Evolutionary conservation across 2,797 vertebrate genomes (phyloP).

Genomic region (Apodemus agrarius): DNA sequence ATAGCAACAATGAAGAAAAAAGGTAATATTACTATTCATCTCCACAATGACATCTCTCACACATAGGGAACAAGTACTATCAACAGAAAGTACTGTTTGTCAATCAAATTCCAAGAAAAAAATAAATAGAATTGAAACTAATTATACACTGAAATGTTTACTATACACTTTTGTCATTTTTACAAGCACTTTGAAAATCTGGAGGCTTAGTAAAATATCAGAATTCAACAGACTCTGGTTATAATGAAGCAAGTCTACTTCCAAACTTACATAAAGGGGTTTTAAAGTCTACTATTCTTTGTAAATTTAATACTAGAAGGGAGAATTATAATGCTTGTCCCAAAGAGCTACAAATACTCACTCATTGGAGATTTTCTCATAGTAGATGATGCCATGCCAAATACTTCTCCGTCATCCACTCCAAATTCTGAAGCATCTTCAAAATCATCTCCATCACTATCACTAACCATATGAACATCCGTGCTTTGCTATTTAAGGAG

Average conservation of each 20-base stretch:
- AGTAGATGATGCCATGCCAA: conserved; percentile 94
- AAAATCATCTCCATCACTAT: conserved; percentile 98
- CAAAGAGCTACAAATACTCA: conserved; percentile 87
- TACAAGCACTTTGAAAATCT: conserved; percentile 7
- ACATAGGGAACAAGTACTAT: background rate
- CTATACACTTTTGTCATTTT: conserved; percentile 55
- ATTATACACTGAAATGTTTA: conserved; percentile 43
- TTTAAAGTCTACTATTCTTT: conserved; percentile 42
- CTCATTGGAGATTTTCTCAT: conserved; percentile 99
- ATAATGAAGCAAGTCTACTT: conserved; percentile 28
- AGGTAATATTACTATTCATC: conserved; percentile 5
- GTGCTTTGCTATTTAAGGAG: conserved; percentile 90
- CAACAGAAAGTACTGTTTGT: conserved; percentile 52
- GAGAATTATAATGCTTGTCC: conserved; percentile 54
- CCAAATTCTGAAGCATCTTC: conserved; percentile 99
- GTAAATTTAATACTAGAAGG: conserved; percentile 25
- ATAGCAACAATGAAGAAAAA: conserved; percentile 3
- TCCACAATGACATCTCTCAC: conserved; percentile 37
- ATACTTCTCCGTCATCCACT: conserved; percentile 99
- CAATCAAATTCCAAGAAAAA: conserved; percentile 24
- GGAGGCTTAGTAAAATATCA: conserved; percentile 45
- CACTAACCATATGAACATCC: conserved; percentile 99
- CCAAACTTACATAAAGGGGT: conserved; percentile 3
- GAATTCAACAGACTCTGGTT: conserved; percentile 53
- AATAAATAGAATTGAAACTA: background rate